phyloP scores from a whole-genome alignment of 2,888 invertebrate genomes.

The Gryllus longicercus region DNA sequence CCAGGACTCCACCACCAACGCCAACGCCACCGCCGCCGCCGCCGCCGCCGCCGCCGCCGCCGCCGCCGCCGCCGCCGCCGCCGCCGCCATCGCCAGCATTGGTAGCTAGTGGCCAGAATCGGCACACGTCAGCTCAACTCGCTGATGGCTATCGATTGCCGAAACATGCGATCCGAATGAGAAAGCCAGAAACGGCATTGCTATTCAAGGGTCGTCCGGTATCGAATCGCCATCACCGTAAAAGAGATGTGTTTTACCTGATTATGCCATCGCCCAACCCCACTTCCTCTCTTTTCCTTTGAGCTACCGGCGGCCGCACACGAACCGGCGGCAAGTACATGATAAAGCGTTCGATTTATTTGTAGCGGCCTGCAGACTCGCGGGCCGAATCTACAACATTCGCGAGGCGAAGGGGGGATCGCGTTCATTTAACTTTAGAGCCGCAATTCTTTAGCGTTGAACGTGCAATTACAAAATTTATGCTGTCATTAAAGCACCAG shows the following conservation, averaged over 20 bases:
- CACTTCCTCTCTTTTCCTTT: background rate
- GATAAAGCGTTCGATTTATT: background rate
- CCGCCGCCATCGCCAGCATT: no score
- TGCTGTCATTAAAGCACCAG: background rate
- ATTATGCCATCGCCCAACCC: background rate
- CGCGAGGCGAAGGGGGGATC: background rate
- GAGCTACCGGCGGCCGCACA: background rate
- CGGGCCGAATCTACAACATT: background rate
- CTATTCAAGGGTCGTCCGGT: background rate
- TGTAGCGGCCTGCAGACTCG: background rate
- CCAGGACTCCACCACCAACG: no score
- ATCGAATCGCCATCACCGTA: background rate
- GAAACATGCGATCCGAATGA: background rate
- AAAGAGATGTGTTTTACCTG: constrained; percentile 10
- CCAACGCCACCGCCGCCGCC: no score
- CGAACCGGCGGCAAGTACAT: background rate
- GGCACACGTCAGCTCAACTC: no score
- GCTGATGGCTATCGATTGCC: background rate
- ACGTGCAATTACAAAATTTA: constrained; percentile 3
- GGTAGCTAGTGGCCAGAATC: no score
- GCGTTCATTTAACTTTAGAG: background rate
- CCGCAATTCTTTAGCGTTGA: background rate
- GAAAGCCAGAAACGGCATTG: background rate
- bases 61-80: no score
- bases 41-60: no score